Base-by-base conservation (phyloP, 2,797 vertebrate species). In the Jordanella pulchra region DNA sequence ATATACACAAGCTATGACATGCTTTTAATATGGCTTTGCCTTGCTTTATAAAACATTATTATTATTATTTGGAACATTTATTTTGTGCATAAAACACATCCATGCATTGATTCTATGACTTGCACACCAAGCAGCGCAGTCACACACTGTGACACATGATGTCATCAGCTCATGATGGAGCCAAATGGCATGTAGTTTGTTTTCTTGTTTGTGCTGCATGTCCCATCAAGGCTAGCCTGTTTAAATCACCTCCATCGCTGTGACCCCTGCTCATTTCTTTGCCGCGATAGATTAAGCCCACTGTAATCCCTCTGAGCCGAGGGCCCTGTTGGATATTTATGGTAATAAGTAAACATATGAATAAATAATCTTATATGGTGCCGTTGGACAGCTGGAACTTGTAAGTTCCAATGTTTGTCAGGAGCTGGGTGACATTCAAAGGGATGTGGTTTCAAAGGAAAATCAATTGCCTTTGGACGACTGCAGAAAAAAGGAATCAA, bases 251-350 rank as follows among this genome's bases (percentile, higher is more conserved):
- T 91, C 89, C 78, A 84, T 81, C 4, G 70, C 83, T 84, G 76
- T 92, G 92, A 92, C 90, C 93, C 87, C 88, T 93, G 92, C 90
- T 92, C 91, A 93, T 92, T 93, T 93, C 86, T 91, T 89, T 87
- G 90, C 84, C 87, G 89, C 48, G 73, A 88, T 86, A 90, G 93
- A 93, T 92, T 92, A 93, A 86, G 54, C 69, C 76, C 72, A 75
- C 82, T 89, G 87, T 93, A 94, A 94, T 93, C 92, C 87, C 83
- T 79, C 79, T 84, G 83, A 91, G 82, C 91, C 72, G 65, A 84
- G 82, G 78, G 84, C 86, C 87, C 86, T 75, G 67, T 85, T 87
- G 89, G 92, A 92, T 93, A 87, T 89, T 92, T 84, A 89, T 89
- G 87, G 88, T 91, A 90, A 91, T 92, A 92, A 92, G 91, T 90